Conservation (phyloP, 2,113 vertebrate species). For the Sceloporus undulatus region DNA sequence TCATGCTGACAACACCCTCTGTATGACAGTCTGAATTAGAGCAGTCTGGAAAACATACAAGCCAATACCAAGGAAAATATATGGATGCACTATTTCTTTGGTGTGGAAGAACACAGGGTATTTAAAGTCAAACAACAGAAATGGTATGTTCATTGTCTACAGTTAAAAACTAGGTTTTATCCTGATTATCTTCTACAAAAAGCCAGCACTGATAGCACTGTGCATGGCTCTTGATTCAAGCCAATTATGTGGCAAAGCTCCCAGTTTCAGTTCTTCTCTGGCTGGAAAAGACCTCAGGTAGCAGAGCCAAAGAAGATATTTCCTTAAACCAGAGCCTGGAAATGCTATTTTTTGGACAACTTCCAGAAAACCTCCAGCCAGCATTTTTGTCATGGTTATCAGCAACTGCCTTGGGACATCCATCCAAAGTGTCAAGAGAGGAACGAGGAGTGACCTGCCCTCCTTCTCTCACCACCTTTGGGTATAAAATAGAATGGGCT, state of each 20-base stretch:
- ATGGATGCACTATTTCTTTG: background rate
- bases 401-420: too few species aligned
- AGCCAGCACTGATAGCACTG: background rate
- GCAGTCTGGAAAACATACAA: slow-evolving; percentile 26
- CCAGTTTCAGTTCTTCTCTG: background rate
- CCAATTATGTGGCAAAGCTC: background rate
- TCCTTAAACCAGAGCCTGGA: too few species aligned
- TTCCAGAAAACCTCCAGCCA: too few species aligned
- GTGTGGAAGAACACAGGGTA: background rate
- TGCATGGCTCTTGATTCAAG: background rate
- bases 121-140: background rate
- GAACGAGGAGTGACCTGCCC: too few species aligned
- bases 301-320: background rate
- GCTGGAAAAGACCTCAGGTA: too few species aligned
- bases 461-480: too few species aligned
- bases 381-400: too few species aligned
- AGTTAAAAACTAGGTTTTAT: slow-evolving; percentile 1
- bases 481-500: too few species aligned
- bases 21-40: slow-evolving; percentile 30
- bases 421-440: too few species aligned
- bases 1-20: slow-evolving; percentile 20
- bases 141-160: background rate
- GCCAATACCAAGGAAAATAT: background rate
- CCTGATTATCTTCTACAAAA: background rate
- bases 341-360: too few species aligned